Percentiles rank a stretch among this genome's conserved stretches.
Conservation (phyloP, 2,888 invertebrate genomes). For the Acholoe squamosa region DNA sequence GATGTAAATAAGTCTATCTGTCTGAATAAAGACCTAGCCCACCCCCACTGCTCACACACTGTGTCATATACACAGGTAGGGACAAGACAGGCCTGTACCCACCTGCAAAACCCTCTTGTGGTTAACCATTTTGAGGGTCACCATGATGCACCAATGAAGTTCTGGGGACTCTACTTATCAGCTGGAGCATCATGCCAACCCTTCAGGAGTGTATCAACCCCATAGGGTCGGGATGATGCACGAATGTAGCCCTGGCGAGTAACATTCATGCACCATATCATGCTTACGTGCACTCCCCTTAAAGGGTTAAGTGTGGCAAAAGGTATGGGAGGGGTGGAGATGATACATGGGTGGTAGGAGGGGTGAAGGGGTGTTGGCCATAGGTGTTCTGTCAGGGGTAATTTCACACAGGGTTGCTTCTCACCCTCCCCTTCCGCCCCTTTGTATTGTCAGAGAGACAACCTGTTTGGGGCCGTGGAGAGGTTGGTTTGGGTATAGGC, state of each 20-base stretch:
- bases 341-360: background rate
- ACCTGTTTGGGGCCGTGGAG: background rate
- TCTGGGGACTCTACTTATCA: too few species aligned
- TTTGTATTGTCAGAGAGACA: background rate
- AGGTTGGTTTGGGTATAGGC: background rate
- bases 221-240: too few species aligned
- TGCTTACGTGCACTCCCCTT: too few species aligned
- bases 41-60: background rate
- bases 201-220: too few species aligned
- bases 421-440: background rate
- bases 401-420: slow-evolving; percentile 12
- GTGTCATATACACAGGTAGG: background rate
- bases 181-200: too few species aligned
- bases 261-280: too few species aligned
- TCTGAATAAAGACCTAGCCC: background rate
- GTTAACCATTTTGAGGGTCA: too few species aligned
- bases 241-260: too few species aligned
- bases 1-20: slow-evolving; percentile 10
- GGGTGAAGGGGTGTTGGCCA: background rate
- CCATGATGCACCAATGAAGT: too few species aligned
- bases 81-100: background rate
- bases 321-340: background rate
- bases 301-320: background rate
- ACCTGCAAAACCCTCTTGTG: background rate
- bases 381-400: slow-evolving; percentile 22